Evolutionary conservation across 2,888 invertebrate species (phyloP), one percentile per base, ranked within the genome.

Genomic region (Drosophila differens): DNA sequence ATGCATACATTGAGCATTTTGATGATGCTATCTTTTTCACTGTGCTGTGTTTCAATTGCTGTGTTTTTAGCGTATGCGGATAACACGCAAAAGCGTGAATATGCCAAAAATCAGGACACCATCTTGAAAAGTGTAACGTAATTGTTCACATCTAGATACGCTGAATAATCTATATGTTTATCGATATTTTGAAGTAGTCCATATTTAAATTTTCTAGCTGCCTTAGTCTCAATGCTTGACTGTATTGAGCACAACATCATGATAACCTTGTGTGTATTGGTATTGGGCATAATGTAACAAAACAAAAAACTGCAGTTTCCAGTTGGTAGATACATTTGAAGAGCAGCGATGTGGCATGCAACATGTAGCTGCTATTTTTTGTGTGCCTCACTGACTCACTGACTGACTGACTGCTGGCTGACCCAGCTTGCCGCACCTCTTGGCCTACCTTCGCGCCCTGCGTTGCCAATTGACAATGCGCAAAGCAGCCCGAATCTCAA

Each of bases 291-390:
- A 44, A 22, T 47, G 22, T 4, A 22, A 35, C 35, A 14, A 3
- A 47, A 16, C 4, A 47, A 9, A 16, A 47, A 47, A 9, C 25
- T 4, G 4, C 47, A 25, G 22, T 47, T 47, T 25, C 1, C 22
- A 52, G 51, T 41, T 58, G 51, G 65, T 54, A 44, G 44, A 67
- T 52, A 82, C 70, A 75, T 79, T 79, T 72, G 81, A 81, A 79
- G 81, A 79, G 77, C 81, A 70, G 54, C 80, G 19, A 30, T 61
- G 65, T 59, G 63, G 68, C 82, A 70, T 76, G 84, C 81, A 68
- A 66, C 55, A 67, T 55, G 68, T 71, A 58, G 66, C 67, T 65
- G 65, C 49, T 49, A 54, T 60, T 33, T 54, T 54, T 44, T 47
- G 47, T 22, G 52, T 32, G 22, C 37, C 30, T 44, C 49, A 39